phyloP scores from a whole-genome alignment of 2,113 vertebrate species.

The Calypte anna region DNA sequence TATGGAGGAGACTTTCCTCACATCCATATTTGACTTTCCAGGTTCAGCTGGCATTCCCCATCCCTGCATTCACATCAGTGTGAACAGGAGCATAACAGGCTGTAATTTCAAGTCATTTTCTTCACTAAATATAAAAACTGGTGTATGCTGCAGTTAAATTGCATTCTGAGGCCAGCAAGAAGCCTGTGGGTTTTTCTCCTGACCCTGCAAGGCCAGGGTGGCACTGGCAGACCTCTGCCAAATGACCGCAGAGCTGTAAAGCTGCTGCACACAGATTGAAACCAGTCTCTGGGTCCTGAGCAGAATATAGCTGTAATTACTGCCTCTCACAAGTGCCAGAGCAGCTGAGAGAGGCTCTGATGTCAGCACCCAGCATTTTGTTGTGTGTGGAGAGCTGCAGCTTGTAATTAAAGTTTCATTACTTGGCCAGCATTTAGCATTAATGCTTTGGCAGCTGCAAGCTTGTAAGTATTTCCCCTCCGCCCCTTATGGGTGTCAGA shows the following conservation, averaged over 20 bases:
- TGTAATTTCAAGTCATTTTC: not conserved
- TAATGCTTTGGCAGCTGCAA: conserved; percentile 53
- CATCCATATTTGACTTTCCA: not conserved
- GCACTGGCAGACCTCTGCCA: not conserved
- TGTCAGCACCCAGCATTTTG: not conserved
- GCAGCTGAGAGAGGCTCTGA: not conserved
- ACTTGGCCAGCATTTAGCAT: conserved; percentile 44
- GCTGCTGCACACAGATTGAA: not conserved
- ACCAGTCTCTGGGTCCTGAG: not conserved
- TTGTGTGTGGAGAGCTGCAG: not conserved
- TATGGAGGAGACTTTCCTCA: not conserved
- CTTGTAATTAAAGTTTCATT: conserved; percentile 58
- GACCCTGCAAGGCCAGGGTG: accelerated
- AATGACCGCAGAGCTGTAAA: not conserved
- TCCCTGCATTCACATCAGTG: not conserved
- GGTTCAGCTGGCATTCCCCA: not conserved
- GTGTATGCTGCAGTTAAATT: not conserved
- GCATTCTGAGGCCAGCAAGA: not conserved
- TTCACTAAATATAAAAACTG: not conserved
- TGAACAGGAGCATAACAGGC: not conserved
- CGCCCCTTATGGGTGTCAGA: not conserved
- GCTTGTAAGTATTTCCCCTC: not conserved
- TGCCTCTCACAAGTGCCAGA: not conserved
- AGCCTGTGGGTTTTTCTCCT: not conserved
- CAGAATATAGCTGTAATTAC: not conserved